Percentiles rank a stretch among this genome's conserved stretches.
phyloP scores from a whole-genome alignment of 2,113 vertebrate genomes.

The Cairina moschata region DNA sequence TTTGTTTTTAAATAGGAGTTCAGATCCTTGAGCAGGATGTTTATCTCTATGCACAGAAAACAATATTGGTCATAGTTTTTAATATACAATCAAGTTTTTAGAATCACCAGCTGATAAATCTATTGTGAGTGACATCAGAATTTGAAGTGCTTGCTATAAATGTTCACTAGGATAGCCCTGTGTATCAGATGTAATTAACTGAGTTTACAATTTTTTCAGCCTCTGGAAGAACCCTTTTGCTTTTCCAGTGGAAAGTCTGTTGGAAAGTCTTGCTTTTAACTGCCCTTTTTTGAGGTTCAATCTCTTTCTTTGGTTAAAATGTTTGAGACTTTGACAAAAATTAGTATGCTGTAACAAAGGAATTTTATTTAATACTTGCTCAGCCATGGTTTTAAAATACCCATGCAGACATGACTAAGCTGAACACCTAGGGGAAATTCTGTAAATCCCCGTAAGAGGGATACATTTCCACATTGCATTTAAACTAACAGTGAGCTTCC shows the following conservation, averaged over 20 bases:
- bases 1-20: constrained; percentile 67
- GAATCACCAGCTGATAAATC: neutral
- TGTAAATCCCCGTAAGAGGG: neutral
- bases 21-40: constrained; percentile 60
- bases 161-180: neutral
- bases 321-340: neutral
- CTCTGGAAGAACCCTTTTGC: neutral
- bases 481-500: neutral
- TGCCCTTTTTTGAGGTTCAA: neutral
- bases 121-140: neutral
- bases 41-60: constrained; percentile 64
- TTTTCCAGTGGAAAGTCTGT: neutral
- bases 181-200: neutral
- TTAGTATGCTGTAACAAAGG: neutral
- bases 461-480: neutral
- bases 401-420: neutral
- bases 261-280: neutral
- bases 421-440: neutral
- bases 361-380: neutral
- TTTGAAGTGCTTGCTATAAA: constrained; percentile 34
- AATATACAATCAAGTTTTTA: neutral
- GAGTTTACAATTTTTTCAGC: neutral
- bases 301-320: neutral
- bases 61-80: constrained; percentile 63
- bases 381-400: neutral